A percentile compares a stretch with the other conserved stretches of the same genome.
Conservation (phyloP, 1,140 invertebrate species). For the Mycetomoellerius zeteki region DNA sequence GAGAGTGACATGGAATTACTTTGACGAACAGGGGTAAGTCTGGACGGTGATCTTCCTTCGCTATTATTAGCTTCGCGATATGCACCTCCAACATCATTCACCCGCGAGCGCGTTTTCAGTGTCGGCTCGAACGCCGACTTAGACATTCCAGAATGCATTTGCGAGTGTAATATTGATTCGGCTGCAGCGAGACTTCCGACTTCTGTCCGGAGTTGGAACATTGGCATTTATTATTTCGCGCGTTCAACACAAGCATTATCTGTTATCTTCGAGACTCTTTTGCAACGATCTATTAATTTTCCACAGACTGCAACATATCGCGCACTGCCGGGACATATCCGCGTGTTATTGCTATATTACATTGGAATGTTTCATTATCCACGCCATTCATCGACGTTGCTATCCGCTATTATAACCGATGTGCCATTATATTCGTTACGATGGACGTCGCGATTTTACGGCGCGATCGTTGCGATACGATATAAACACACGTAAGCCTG, state of each 20-base stretch:
- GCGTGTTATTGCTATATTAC: constrained; percentile 21
- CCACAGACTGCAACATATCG: not conserved
- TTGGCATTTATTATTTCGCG: constrained; percentile 58
- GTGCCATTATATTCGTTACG: constrained; percentile 34
- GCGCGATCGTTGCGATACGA: not conserved
- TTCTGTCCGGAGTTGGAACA: not conserved
- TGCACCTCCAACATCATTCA: not conserved
- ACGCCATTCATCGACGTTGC: not conserved
- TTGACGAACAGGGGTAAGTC: constrained; percentile 91
- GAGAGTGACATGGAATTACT: constrained; percentile 91
- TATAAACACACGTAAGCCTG: not conserved
- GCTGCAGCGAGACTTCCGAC: not conserved
- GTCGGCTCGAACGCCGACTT: constrained; percentile 15
- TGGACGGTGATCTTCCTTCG: not conserved
- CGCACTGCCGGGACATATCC: not conserved
- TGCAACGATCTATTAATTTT: constrained; percentile 33
- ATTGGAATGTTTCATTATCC: constrained; percentile 25
- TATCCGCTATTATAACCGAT: constrained; percentile 30
- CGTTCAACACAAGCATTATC: not conserved
- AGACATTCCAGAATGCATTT: constrained; percentile 26
- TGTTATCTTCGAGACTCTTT: constrained; percentile 12
- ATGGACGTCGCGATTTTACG: constrained; percentile 7
- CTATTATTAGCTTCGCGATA: constrained; percentile 2
- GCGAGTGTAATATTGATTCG: constrained; percentile 53
- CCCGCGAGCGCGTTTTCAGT: not conserved